phyloP scores from a whole-genome alignment of 2,888 invertebrate species.

The Melolontha melolontha region DNA sequence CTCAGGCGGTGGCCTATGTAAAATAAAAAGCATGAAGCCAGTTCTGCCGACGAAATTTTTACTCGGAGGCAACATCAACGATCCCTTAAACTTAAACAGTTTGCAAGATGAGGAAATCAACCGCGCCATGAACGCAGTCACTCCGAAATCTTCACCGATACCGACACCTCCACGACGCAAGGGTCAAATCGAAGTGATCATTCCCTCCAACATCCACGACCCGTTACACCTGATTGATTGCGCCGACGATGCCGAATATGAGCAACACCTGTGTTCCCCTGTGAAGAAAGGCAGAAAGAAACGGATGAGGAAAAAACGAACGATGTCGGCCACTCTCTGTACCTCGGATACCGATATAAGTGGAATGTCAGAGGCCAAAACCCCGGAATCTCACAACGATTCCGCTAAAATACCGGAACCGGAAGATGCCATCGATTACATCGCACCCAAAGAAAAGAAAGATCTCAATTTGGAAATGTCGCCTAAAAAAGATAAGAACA shows the following conservation, averaged over 20 bases:
- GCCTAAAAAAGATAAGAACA: slow-evolving; percentile 68
- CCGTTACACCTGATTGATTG: slow-evolving; percentile 88
- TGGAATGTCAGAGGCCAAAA: slow-evolving; percentile 63
- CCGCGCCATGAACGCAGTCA: slow-evolving; percentile 87
- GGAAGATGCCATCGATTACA: slow-evolving; percentile 52
- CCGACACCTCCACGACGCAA: slow-evolving; percentile 85
- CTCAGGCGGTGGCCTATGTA: slow-evolving; percentile 65
- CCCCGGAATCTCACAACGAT: slow-evolving; percentile 62
- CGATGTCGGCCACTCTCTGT: slow-evolving; percentile 61
- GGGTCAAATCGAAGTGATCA: slow-evolving; percentile 86
- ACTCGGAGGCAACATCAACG: slow-evolving; percentile 94
- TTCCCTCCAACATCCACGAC: slow-evolving; percentile 92
- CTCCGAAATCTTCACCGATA: slow-evolving; percentile 92
- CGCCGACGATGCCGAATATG: slow-evolving; percentile 84
- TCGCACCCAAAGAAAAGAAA: slow-evolving; percentile 51
- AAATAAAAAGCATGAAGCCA: slow-evolving; percentile 72
- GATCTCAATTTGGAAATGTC: slow-evolving; percentile 57
- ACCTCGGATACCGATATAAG: slow-evolving; percentile 48
- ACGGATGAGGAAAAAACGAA: slow-evolving; percentile 74
- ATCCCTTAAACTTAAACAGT: slow-evolving; percentile 94
- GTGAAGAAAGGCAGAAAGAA: slow-evolving; percentile 73
- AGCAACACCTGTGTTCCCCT: slow-evolving; percentile 81
- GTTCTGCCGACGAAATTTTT: slow-evolving; percentile 94
- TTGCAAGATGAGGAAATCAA: slow-evolving; percentile 85
- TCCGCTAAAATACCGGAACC: slow-evolving; percentile 63